Evolutionary conservation across 2,888 invertebrate genomes (phyloP).

Genomic region (Apamea anceps): DNA sequence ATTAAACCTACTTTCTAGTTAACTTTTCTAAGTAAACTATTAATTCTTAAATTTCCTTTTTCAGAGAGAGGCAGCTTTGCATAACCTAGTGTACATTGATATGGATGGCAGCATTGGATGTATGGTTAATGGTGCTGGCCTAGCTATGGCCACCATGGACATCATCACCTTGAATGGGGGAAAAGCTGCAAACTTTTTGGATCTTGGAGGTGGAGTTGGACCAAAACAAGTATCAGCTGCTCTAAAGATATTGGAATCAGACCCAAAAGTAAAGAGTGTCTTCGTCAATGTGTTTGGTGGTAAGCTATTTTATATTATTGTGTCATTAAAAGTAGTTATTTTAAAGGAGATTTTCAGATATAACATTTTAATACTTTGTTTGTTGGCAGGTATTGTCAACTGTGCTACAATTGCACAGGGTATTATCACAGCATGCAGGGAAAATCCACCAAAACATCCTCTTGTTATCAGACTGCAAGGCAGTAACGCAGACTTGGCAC

Average conservation of each 20-base stretch:
- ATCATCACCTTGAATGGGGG: conserved; percentile 99
- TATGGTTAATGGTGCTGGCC: conserved; percentile 99
- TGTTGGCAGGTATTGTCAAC: conserved; percentile 96
- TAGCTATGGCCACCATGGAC: conserved; percentile 99
- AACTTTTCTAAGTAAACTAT: background rate
- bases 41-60: conserved; percentile 49
- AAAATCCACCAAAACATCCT: conserved; percentile 95
- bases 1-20: background rate
- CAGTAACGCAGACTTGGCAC: conserved; percentile 96
- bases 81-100: conserved; percentile 98
- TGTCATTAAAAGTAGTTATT: background rate
- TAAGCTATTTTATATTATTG: conserved; percentile 66
- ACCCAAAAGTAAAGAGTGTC: conserved; percentile 97
- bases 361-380: conserved; percentile 4
- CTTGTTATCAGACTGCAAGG: conserved; percentile 98
- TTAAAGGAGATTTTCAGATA: background rate
- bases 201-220: conserved; percentile 98
- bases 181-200: conserved; percentile 99
- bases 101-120: conserved; percentile 99
- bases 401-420: conserved; percentile 99
- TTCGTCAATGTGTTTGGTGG: conserved; percentile 99
- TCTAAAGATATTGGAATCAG: conserved; percentile 96
- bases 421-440: conserved; percentile 96
- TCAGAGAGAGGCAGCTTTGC: conserved; percentile 95
- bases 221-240: conserved; percentile 98